Conservation (phyloP, 2,888 invertebrate genomes). For the Altica lythri region DNA sequence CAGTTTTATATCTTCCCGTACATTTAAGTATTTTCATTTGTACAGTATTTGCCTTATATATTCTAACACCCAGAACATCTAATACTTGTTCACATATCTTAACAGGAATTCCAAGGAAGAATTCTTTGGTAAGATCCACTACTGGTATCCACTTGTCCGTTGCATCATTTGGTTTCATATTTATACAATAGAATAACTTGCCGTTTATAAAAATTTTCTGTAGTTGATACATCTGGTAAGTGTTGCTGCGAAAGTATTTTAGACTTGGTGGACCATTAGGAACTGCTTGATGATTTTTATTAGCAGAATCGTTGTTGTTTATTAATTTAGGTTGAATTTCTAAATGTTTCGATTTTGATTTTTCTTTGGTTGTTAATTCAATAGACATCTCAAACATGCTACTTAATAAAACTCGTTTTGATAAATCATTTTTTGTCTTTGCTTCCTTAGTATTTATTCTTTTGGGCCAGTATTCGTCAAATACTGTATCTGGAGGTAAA, state of each 20-base stretch:
- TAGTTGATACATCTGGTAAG: not conserved
- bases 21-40: constrained; percentile 5
- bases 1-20: not conserved
- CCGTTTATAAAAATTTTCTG: constrained; percentile 4
- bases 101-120: constrained; percentile 1
- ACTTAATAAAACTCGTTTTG: no score
- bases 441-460: no score
- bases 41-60: constrained; percentile 1
- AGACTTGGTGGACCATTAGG: not conserved
- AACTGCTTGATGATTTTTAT: not conserved
- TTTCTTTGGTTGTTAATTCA: no score
- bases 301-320: not conserved
- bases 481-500: constrained; percentile 84
- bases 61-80: not conserved
- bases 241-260: not conserved
- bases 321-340: constrained; percentile 10
- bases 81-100: constrained; percentile 2
- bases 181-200: constrained; percentile 4
- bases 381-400: no score
- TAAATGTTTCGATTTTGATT: no score
- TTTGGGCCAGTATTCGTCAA: constrained; percentile 88
- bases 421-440: no score
- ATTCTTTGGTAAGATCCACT: constrained; percentile 5
- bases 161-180: constrained; percentile 10
- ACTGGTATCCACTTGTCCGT: constrained; percentile 11